phyloP scores from a whole-genome alignment of 2,113 vertebrate genomes.

The Zosterops hypoxanthus region DNA sequence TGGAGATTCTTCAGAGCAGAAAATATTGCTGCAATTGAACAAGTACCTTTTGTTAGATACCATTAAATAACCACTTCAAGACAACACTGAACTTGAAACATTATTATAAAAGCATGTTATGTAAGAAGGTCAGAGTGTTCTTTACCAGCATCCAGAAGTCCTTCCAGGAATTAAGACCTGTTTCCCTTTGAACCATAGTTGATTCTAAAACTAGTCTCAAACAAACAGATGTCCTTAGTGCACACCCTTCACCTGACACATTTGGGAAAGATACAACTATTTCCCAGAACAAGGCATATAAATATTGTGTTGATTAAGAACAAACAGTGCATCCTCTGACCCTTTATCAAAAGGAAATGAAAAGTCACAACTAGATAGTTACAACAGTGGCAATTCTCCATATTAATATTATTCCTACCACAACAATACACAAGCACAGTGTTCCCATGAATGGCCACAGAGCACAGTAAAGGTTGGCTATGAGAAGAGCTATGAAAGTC shows the following conservation, averaged over 20 bases:
- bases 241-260: not conserved
- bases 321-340: not conserved
- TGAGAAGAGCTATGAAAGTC: not conserved
- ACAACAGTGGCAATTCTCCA: not conserved
- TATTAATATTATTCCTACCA: not conserved
- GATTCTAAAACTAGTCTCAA: not conserved
- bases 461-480: not conserved
- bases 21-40: conserved; percentile 82
- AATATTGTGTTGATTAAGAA: not conserved
- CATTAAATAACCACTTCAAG: not conserved
- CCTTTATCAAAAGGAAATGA: not conserved
- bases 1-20: conserved; percentile 87
- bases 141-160: not conserved
- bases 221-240: not conserved
- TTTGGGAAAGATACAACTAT: not conserved
- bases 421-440: not conserved
- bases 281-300: not conserved
- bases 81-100: rapidly evolving
- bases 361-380: not conserved
- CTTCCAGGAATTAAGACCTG: not conserved
- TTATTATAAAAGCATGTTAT: not conserved
- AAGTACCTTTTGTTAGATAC: not conserved
- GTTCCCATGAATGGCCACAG: not conserved
- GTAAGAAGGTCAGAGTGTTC: not conserved
- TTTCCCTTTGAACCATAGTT: not conserved